Evolutionary conservation across 2,888 invertebrate genomes (phyloP), one percentile per base, ranked within the genome.

Genomic region (Sinhomidia bicolor): DNA sequence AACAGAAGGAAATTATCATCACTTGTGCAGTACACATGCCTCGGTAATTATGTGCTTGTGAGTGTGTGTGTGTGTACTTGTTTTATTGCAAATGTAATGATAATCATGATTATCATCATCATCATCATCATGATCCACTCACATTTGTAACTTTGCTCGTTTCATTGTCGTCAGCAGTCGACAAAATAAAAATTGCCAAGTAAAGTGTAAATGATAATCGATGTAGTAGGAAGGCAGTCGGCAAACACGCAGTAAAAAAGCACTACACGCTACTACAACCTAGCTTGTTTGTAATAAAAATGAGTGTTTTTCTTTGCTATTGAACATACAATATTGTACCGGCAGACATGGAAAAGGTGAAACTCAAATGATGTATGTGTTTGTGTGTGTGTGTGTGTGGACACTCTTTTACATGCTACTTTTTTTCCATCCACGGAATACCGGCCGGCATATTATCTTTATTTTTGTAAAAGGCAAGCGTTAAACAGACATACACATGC

Each of bases 361-460:
- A 71, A 71, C 71, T 23, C 12, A 44, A 65, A 32, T 36, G 23
- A 36, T 12, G 44, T 12, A 23, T 41, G 41, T 26, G 14, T 47
- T 3, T 47, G 47, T 47, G 47, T 47, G 47, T 47, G 10, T 47
- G 3, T 3, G 5, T 47, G 47, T 12, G 7, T 17, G 7, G 57
- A 6, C 20, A n/a, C n/a, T 17, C 57, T 17, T 57, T n/a, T 57
- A 57, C 57, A n/a, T n/a, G n/a, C n/a, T n/a, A n/a, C n/a, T n/a
- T n/a, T n/a, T n/a, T n/a, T n/a, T n/a, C n/a, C n/a, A n/a, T n/a
- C n/a, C n/a, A n/a, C 23, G 20, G 71, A 71, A 71, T 74, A 62
- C 85, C 85, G 85, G 85, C 85, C 85, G 85, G 85, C 78, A 44
- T 54, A 60, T 23, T 57, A 60, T 60, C 80, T 36, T 36, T 17